phyloP scores from a whole-genome alignment of 2,797 vertebrate genomes.

The Rhyacichthys aspro region DNA sequence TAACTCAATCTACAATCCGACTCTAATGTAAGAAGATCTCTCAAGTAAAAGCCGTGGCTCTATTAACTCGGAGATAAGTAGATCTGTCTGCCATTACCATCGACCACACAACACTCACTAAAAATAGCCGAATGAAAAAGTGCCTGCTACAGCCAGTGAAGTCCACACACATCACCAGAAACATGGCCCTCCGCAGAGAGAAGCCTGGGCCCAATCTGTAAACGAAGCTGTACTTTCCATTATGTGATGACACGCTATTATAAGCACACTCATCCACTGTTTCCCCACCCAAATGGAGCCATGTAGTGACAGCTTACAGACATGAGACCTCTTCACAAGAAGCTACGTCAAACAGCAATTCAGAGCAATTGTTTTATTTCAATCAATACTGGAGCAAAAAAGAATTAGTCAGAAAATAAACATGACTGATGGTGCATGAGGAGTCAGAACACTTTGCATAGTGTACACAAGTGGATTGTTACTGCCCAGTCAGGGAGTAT shows the following conservation, averaged over 20 bases:
- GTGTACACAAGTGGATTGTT: slow-evolving; percentile 29
- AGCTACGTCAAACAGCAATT: slow-evolving; percentile 53
- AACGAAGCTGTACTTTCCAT: slow-evolving; percentile 70
- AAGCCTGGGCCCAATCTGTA: slow-evolving; percentile 61
- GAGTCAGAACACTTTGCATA: slow-evolving; percentile 10
- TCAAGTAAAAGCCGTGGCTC: slow-evolving; percentile 43
- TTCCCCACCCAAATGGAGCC: slow-evolving; percentile 64
- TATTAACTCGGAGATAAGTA: slow-evolving; percentile 58
- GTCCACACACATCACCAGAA: slow-evolving; percentile 27
- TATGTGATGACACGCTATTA: slow-evolving; percentile 55
- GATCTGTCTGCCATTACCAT: slow-evolving; percentile 45
- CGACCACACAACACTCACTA: slow-evolving; percentile 47
- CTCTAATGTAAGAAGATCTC: slow-evolving; percentile 41
- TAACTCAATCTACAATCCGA: slow-evolving; percentile 33
- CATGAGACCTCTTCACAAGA: slow-evolving; percentile 44
- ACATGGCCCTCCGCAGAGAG: slow-evolving; percentile 25
- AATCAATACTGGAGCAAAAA: not conserved
- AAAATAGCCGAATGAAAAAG: slow-evolving; percentile 61
- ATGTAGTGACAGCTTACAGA: slow-evolving; percentile 50
- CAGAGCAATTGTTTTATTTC: not conserved
- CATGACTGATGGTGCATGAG: not conserved
- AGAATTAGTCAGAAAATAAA: slow-evolving; percentile 2
- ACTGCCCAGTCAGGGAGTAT: slow-evolving; percentile 36
- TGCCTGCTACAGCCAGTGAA: slow-evolving; percentile 25
- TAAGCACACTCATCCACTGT: slow-evolving; percentile 67